Evolutionary conservation across 2,113 vertebrate species (phyloP).

Genomic region (Rutilus rutilus): DNA sequence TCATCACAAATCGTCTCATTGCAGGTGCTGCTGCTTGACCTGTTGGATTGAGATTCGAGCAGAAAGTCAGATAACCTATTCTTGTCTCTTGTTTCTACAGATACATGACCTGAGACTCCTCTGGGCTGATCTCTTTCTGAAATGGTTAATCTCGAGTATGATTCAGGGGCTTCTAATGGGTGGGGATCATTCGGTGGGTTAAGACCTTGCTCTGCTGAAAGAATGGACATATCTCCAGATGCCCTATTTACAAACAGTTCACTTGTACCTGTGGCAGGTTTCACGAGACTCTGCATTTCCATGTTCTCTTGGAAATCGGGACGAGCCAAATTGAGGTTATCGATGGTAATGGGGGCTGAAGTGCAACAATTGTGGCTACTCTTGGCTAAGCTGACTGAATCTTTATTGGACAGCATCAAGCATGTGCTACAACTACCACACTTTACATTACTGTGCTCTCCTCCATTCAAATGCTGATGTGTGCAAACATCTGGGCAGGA

Average conservation of each 20-base stretch:
- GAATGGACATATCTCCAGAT: slow-evolving; percentile 48
- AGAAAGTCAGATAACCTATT: slow-evolving; percentile 46
- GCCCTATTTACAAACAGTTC: slow-evolving; percentile 51
- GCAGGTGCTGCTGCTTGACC: slow-evolving; percentile 34
- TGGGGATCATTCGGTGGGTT: slow-evolving; percentile 63
- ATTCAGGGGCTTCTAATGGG: slow-evolving; percentile 66
- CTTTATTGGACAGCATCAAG: slow-evolving; percentile 78
- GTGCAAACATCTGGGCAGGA: slow-evolving; percentile 71
- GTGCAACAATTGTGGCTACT: slow-evolving; percentile 76
- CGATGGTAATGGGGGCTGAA: slow-evolving; percentile 62
- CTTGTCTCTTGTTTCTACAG: slow-evolving; percentile 43
- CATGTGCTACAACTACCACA: slow-evolving; percentile 76
- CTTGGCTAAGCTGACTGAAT: slow-evolving; percentile 73
- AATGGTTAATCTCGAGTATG: slow-evolving; percentile 68
- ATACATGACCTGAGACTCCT: slow-evolving; percentile 56
- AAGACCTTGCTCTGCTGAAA: slow-evolving; percentile 44
- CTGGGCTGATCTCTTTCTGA: slow-evolving; percentile 59
- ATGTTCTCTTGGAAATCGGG: slow-evolving; percentile 52
- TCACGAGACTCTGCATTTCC: slow-evolving; percentile 44
- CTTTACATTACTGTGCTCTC: slow-evolving; percentile 71
- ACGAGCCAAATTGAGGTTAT: slow-evolving; percentile 56
- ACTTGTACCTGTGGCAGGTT: slow-evolving; percentile 52
- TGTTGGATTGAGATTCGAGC: slow-evolving; percentile 42
- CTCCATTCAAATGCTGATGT: slow-evolving; percentile 80
- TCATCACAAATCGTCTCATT: slow-evolving; percentile 42